Percentiles rank a stretch among this genome's conserved stretches.
Conservation (phyloP, 2,888 invertebrate genomes). For the Zhuqinia jingwanae region DNA sequence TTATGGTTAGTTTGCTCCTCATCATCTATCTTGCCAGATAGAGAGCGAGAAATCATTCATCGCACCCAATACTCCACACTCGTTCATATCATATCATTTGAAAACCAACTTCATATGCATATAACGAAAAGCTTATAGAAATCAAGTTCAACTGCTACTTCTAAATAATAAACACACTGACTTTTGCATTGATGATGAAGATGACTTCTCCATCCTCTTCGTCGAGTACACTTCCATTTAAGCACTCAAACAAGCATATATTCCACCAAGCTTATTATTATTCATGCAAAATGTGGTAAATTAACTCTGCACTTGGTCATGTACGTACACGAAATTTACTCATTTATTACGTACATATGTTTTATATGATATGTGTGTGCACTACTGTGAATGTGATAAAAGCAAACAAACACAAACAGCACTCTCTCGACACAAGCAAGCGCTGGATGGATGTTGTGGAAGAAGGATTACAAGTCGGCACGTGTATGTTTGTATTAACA, state of each 20-base stretch:
- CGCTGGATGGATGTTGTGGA: background rate
- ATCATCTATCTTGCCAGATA: conserved; percentile 51
- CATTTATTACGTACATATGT: conserved; percentile 23
- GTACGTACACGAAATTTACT: conserved; percentile 6
- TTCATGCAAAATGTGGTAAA: conserved; percentile 47
- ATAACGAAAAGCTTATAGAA: background rate
- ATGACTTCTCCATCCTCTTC: conserved; percentile 19
- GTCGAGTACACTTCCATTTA: background rate
- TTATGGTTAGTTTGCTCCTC: conserved; percentile 66
- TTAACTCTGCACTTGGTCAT: conserved; percentile 39
- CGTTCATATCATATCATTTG: conserved; percentile 31
- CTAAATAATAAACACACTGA: background rate
- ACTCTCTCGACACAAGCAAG: background rate
- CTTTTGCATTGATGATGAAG: background rate
- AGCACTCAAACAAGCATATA: background rate
- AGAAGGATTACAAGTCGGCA: conserved; percentile 65
- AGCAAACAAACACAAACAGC: conserved; percentile 30
- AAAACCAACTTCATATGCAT: conserved; percentile 27
- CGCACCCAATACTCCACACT: conserved; percentile 6
- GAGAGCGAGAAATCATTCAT: conserved; percentile 51
- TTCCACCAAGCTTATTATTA: conserved; percentile 14
- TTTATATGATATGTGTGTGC: too few species aligned
- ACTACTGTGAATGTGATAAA: too few species aligned
- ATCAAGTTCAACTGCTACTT: conserved; percentile 27
- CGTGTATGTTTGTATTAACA: conserved; percentile 63